phyloP scores from a whole-genome alignment of 1,140 invertebrate species.

The Conopomorpha cramerella region DNA sequence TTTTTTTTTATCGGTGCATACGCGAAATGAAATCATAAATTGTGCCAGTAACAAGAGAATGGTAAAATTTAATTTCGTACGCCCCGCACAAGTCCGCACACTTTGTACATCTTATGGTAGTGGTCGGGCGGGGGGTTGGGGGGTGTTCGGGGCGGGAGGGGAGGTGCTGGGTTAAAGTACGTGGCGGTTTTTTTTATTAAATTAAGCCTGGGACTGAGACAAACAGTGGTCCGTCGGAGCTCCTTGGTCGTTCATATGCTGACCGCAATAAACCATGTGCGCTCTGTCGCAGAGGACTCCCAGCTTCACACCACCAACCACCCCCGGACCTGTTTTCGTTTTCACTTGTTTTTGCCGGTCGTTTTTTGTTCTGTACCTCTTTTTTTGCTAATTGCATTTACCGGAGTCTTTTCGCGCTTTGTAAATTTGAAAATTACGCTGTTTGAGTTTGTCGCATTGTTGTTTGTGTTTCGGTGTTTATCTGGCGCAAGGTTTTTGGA shows the following conservation, averaged over 20 bases:
- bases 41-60: constrained; percentile 1
- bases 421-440: neutral
- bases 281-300: constrained; percentile 1
- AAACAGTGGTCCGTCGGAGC: constrained; percentile 16
- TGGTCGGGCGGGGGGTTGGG: neutral
- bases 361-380: neutral
- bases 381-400: neutral
- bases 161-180: neutral
- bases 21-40: constrained; percentile 8
- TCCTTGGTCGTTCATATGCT: constrained; percentile 12
- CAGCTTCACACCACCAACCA: too few relatives aligned
- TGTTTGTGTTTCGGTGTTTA: too few relatives aligned
- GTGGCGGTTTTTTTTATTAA: constrained; percentile 18
- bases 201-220: constrained; percentile 17
- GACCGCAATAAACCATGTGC: constrained; percentile 13
- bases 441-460: neutral
- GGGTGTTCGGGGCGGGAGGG: neutral
- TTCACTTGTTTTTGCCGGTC: constrained; percentile 9
- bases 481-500: too few relatives aligned
- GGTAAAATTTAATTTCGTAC: neutral
- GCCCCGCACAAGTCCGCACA: too few relatives aligned
- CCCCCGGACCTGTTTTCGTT: constrained; percentile 1
- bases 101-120: neutral
- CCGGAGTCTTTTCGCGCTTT: neutral
- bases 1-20: constrained; percentile 5